Conservation (phyloP, 2,888 invertebrate species). For the Siphlonurus alternatus region DNA sequence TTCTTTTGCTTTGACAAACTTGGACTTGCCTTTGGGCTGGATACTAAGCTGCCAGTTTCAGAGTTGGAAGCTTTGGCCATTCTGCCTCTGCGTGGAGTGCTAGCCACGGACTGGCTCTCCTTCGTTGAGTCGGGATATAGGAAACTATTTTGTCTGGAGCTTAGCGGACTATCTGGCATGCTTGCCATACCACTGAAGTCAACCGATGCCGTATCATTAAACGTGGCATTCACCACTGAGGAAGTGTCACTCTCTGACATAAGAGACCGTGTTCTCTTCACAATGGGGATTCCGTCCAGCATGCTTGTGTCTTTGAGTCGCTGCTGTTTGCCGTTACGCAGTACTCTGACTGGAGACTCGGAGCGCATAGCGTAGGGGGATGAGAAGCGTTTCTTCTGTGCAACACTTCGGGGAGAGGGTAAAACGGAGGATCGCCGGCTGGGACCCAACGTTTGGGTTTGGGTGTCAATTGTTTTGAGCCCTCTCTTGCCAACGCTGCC, state of each 20-base stretch:
- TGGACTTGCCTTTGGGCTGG: background rate
- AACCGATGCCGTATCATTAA: background rate
- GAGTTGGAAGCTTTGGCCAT: background rate
- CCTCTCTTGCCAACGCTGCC: no score
- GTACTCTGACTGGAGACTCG: background rate
- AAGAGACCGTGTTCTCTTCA: background rate
- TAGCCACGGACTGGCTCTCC: no score
- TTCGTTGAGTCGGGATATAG: no score
- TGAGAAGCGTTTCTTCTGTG: no score
- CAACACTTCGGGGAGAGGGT: background rate
- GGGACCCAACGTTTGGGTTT: no score
- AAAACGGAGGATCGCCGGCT: background rate
- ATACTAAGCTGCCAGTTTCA: background rate
- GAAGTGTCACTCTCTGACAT: background rate
- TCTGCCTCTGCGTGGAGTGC: background rate
- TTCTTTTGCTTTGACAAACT: background rate
- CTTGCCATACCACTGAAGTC: background rate
- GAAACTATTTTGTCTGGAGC: no score
- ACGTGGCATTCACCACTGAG: background rate
- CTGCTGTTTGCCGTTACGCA: constrained; percentile 45
- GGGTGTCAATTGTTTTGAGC: no score
- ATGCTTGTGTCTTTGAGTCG: constrained; percentile 38
- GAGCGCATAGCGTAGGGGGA: background rate
- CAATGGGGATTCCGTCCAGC: constrained; percentile 32
- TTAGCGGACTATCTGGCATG: background rate